Conservation (phyloP, 2,113 vertebrate genomes). For the Mungos mungo region DNA sequence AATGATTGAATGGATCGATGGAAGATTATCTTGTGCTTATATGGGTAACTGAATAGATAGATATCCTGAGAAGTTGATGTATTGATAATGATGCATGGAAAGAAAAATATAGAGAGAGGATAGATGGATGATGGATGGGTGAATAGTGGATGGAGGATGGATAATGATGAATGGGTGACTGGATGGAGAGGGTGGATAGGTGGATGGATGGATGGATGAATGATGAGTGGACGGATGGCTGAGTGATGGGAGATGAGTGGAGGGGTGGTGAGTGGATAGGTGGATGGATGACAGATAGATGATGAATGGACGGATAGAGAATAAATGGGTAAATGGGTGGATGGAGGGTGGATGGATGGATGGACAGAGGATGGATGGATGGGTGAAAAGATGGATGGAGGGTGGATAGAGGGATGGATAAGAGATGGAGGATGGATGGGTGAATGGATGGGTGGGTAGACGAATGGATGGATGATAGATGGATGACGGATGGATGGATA, state of each 20-base stretch:
- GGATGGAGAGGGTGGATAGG: rapidly evolving
- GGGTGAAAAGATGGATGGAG: neutral
- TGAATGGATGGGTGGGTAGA: rapidly evolving
- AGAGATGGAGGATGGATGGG: too few relatives aligned
- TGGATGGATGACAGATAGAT: neutral
- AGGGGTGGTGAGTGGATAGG: rapidly evolving
- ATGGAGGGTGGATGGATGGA: neutral
- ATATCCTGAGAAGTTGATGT: neutral
- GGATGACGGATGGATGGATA: neutral
- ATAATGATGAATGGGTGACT: neutral
- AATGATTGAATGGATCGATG: neutral
- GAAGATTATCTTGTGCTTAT: neutral
- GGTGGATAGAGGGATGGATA: rapidly evolving
- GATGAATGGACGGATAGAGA: rapidly evolving
- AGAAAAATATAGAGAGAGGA: neutral
- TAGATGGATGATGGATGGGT: neutral
- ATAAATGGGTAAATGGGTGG: rapidly evolving
- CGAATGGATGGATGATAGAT: neutral
- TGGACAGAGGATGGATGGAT: neutral
- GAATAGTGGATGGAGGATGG: too few relatives aligned
- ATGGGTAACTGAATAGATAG: neutral
- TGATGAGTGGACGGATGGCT: neutral
- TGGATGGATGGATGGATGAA: neutral
- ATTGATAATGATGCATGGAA: neutral
- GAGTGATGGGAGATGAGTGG: neutral